phyloP scores from a whole-genome alignment of 2,888 invertebrate species.

The Apotomis capreana region DNA sequence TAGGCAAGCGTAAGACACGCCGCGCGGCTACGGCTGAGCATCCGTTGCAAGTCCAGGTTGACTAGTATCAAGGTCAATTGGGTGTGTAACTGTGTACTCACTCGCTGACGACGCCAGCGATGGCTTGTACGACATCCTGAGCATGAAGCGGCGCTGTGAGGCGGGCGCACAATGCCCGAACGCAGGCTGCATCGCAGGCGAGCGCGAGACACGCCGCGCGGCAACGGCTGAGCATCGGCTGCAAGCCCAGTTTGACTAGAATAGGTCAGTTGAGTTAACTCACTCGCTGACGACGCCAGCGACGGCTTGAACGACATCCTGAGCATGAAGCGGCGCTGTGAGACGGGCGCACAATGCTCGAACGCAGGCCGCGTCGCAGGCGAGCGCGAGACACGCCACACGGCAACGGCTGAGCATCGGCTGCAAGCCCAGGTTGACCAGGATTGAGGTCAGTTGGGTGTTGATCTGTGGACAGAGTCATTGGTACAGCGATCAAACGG shows the following conservation, averaged over 20 bases:
- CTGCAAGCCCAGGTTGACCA: conserved; percentile 59
- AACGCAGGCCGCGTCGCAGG: conserved; percentile 65
- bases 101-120: conserved; percentile 49
- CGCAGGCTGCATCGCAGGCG: conserved; percentile 64
- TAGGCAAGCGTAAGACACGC: conserved; percentile 51
- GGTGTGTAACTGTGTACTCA: conserved; percentile 62
- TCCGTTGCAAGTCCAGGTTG: too few relatives aligned
- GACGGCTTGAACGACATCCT: conserved; percentile 51
- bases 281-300: conserved; percentile 50
- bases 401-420: conserved; percentile 57
- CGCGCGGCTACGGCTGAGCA: conserved; percentile 46
- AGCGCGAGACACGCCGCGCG: conserved; percentile 39
- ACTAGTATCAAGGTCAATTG: not conserved
- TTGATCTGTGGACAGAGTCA: conserved; percentile 54
- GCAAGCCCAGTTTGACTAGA: not conserved
- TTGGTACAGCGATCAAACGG: too few relatives aligned
- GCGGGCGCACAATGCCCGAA: conserved; percentile 58
- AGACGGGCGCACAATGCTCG: conserved; percentile 58
- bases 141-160: conserved; percentile 59
- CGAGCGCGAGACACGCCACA: conserved; percentile 64
- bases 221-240: conserved; percentile 47
- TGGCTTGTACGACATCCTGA: conserved; percentile 50
- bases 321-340: conserved; percentile 56
- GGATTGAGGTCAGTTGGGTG: conserved; percentile 61
- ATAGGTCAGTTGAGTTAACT: conserved; percentile 43